Conservation (phyloP, 2,888 invertebrate species). For the Sisyra nigra region DNA sequence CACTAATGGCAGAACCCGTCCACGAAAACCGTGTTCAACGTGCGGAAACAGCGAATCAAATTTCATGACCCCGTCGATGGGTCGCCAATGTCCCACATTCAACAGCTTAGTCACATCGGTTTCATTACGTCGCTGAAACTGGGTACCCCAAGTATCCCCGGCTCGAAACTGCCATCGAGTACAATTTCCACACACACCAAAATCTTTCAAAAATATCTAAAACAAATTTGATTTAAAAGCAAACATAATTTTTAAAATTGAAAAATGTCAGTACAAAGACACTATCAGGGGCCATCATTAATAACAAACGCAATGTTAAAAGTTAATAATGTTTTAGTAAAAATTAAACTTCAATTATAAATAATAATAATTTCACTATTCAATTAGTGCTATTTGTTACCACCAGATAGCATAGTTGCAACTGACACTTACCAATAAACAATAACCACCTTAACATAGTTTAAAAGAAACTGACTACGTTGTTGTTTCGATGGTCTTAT, state of each 20-base stretch:
- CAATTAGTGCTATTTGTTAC: too few species aligned
- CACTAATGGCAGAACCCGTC: conserved; percentile 51
- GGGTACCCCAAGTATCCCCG: conserved; percentile 39
- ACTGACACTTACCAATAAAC: too few species aligned
- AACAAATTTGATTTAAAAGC: conserved; percentile 13
- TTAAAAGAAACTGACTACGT: conserved; percentile 43
- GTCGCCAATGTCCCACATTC: conserved; percentile 58
- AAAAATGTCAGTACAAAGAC: not conserved
- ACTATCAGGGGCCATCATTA: not conserved
- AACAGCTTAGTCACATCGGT: conserved; percentile 20
- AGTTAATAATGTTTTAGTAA: not conserved
- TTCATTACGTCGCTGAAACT: conserved; percentile 17
- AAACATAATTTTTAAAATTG: not conserved
- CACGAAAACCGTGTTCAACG: conserved; percentile 59
- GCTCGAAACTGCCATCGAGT: conserved; percentile 37
- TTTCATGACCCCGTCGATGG: conserved; percentile 47
- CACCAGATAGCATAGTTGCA: not conserved
- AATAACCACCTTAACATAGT: conserved; percentile 42
- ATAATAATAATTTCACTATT: too few species aligned
- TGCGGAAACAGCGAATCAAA: conserved; percentile 66
- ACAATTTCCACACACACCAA: conserved; percentile 34
- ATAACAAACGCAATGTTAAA: not conserved
- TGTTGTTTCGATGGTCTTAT: conserved; percentile 54
- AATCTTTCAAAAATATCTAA: conserved; percentile 21
- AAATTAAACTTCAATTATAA: too few species aligned